phyloP scores from a whole-genome alignment of 2,113 vertebrate genomes.

The Eulemur rufifrons region DNA sequence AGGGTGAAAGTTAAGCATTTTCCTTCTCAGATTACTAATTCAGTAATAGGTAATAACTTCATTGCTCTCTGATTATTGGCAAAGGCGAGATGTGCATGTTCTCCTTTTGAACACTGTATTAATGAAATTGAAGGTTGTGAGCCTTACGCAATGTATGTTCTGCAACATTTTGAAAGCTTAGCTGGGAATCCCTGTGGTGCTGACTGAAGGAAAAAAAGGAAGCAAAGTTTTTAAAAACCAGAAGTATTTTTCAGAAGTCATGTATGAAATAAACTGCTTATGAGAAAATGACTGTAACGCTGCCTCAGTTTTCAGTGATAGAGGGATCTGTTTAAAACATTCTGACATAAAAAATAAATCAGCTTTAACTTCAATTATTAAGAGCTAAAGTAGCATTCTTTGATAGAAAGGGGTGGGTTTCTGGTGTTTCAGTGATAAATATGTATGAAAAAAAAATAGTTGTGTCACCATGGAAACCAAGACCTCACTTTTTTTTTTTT shows the following conservation, averaged over 20 bases:
- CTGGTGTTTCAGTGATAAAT: slow-evolving; percentile 82
- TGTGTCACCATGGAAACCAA: slow-evolving; percentile 83
- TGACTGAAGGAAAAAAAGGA: slow-evolving; percentile 68
- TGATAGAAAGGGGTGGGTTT: slow-evolving; percentile 74
- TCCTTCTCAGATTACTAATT: slow-evolving; percentile 66
- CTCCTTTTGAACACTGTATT: slow-evolving; percentile 10
- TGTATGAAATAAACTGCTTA: slow-evolving; percentile 79
- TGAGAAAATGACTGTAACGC: slow-evolving; percentile 68
- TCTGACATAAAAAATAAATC: slow-evolving; percentile 83
- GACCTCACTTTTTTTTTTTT: slow-evolving; percentile 74
- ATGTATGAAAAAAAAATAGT: slow-evolving; percentile 78
- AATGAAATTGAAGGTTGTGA: slow-evolving; percentile 61
- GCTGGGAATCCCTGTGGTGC: slow-evolving; percentile 53
- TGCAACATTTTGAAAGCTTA: slow-evolving; percentile 77
- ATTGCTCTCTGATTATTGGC: slow-evolving; percentile 47
- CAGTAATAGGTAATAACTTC: slow-evolving; percentile 22
- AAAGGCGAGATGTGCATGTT: slow-evolving; percentile 13
- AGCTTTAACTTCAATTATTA: slow-evolving; percentile 83
- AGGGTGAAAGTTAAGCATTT: slow-evolving; percentile 44
- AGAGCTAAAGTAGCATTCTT: slow-evolving; percentile 80
- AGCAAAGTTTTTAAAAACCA: slow-evolving; percentile 67
- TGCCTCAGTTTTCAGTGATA: slow-evolving; percentile 66
- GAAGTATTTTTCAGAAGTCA: slow-evolving; percentile 76
- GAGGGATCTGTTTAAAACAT: slow-evolving; percentile 78
- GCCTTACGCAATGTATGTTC: background rate